Base-by-base conservation (phyloP, 2,888 invertebrate species). In the Amblyjoppa fuscipennis region DNA sequence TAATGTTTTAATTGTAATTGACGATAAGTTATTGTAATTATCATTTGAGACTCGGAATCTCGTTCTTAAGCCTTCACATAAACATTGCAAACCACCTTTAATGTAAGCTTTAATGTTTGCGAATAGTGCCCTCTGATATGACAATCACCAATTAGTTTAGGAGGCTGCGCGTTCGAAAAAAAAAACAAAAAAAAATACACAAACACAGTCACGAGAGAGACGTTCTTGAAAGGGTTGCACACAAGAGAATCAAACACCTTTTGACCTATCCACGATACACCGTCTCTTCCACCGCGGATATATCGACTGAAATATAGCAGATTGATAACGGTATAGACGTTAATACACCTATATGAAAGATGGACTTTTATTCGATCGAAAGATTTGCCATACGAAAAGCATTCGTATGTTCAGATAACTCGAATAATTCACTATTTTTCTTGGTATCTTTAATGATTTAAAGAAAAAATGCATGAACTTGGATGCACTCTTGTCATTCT, bases 91-190 rank as follows among this genome's bases (percentile, higher is more conserved):
- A 38, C 16, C 64, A 71, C 71, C 64, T 71, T 45, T 53, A 4
- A 20, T 73, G 79, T 73, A 41, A 79, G 20, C 20, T 20, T 79
- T 79, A 38, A 66, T 66, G 34, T 75, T 71, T 71, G 71, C 51
- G 53, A 61, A 79, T 61, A 79, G 31, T 71, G 61, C 78, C 64
- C 31, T 71, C 16, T 71, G 78, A 49, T 70, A 79, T 28, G 61
- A 28, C 49, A 34, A 79, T 20, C 70, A 64, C 31, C 45, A 73
- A 51, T 41, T 79, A 71, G 71, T 71, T 49, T 66, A 79, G 71
- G 71, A 51, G 71, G 71, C 79, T 71, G 64, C 38, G 53, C 71
- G n/a, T 45, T 59, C 31, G 31, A 59, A 25, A 73, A 25, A 59
- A 56, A 73, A 20, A 73, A 73, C 25, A 25, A 73, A 25, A 59